phyloP scores from a whole-genome alignment of 2,113 vertebrate species.

The Microtus pennsylvanicus region DNA sequence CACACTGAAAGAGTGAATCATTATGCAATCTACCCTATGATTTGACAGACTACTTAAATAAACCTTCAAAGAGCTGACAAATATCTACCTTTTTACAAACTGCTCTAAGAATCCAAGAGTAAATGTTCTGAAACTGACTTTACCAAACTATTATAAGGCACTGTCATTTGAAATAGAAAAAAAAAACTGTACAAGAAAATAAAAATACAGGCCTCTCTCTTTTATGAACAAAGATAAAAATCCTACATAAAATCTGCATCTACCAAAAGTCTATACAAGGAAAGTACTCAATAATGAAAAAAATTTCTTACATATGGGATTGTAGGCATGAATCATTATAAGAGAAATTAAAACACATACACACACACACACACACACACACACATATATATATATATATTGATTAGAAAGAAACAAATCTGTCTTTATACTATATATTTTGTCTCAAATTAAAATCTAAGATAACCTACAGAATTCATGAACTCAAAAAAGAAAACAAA shows the following conservation, averaged over 20 bases:
- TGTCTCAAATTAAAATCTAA: slow-evolving; percentile 34
- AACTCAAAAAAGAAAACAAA: slow-evolving; percentile 51
- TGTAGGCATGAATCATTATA: not conserved
- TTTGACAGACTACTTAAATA: slow-evolving; percentile 45
- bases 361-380: not conserved
- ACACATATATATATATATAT: too few relatives aligned
- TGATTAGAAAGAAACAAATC: slow-evolving; percentile 21
- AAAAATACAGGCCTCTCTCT: slow-evolving; percentile 1
- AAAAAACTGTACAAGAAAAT: not conserved
- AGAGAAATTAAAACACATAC: not conserved
- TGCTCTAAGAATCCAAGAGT: slow-evolving; percentile 24
- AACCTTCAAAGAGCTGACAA: slow-evolving; percentile 30
- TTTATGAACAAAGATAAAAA: slow-evolving; percentile 49
- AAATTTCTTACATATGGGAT: not conserved
- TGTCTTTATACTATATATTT: slow-evolving; percentile 43
- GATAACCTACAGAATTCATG: not conserved
- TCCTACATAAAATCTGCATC: not conserved
- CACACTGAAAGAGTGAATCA: not conserved
- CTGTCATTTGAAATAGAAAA: slow-evolving; percentile 22
- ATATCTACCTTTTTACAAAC: slow-evolving; percentile 16
- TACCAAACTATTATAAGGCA: slow-evolving; percentile 48
- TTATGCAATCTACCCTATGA: not conserved
- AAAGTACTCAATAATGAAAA: slow-evolving; percentile 20
- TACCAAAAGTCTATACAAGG: not conserved
- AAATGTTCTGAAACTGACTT: slow-evolving; percentile 45